Evolutionary conservation across 2,888 invertebrate species (phyloP), one percentile per base, ranked within the genome.

Genomic region (Drosophila falleni): DNA sequence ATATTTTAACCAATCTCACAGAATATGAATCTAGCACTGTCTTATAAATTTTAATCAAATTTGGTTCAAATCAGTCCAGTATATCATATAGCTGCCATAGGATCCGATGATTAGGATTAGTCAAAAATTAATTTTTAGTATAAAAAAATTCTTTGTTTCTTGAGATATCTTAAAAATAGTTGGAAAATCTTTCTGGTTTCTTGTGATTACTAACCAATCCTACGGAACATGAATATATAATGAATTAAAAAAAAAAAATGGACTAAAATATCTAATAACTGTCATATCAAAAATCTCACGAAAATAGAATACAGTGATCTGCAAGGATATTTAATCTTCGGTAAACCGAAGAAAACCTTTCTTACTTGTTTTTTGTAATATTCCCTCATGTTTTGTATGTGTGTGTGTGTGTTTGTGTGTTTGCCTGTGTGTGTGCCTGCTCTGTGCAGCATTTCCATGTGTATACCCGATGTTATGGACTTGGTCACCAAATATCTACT

Each of bases 391-490:
- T 51, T 10, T 55, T 16, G 26, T 63, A 50, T 46, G 44, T 49
- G 2, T 54, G 29, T 39, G 8, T 60, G 47, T 29, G 29, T 16
- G 29, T 64, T 46, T 47, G 42, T 49, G 2, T 54, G 29, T 39
- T n/a, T 77, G 19, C 46, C 9, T 59, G 37, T 33, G 13, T 74
- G n/a, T 47, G 29, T 50, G 47, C 29, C 29, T 55, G 23, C 46
- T 55, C 13, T 44, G 60, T 80, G 59, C 64, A 92, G 92, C 81
- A 87, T 92, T 71, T 91, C 92, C 73, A 86, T 91, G 84, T 92
- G 91, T 89, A 90, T 92, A 85, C 92, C 93, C 72, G 91, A 92
- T 84, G 89, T 92, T 55, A 86, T 93, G 88, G 91, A 92, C 63
- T 74, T 92, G 72, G 73, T 93, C 69, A 92, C 91, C 67, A 91